These are phyloP conservation scores for Acanthornis magna DNA, from an alignment of 2,797 vertebrate species.

Conservation along the genomic window DNA sequence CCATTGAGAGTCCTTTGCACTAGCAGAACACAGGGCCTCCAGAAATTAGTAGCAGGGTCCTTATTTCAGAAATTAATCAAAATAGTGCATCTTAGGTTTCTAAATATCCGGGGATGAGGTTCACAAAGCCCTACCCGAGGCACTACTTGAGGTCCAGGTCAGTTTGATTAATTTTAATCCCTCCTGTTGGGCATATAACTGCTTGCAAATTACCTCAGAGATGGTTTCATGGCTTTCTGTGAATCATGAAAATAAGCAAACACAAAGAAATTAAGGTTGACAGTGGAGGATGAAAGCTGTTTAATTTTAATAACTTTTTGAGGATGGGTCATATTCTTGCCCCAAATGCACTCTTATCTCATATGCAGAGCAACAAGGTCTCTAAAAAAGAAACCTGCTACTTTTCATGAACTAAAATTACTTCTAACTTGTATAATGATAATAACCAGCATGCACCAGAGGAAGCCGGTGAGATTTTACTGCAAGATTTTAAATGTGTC, in stretches of 20 bases:
- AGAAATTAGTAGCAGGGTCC: neutral
- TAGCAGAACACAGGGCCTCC: neutral
- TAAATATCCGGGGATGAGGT: neutral
- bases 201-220: neutral
- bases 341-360: too few relatives aligned
- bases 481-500: neutral
- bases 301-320: fast-evolving
- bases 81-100: neutral
- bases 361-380: neutral
- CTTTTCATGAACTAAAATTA: neutral
- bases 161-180: neutral
- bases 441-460: neutral
- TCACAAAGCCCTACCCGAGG: neutral
- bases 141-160: neutral
- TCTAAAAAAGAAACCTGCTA: neutral
- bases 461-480: neutral
- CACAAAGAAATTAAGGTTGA: neutral
- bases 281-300: neutral
- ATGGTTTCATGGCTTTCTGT: neutral
- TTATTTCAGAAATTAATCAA: neutral
- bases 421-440: fast-evolving
- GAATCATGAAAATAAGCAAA: neutral
- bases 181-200: neutral
- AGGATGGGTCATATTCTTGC: neutral
- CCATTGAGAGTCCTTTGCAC: neutral